Evolutionary conservation across 2,797 vertebrate genomes (phyloP).

Genomic region (Myripristis jacobus): DNA sequence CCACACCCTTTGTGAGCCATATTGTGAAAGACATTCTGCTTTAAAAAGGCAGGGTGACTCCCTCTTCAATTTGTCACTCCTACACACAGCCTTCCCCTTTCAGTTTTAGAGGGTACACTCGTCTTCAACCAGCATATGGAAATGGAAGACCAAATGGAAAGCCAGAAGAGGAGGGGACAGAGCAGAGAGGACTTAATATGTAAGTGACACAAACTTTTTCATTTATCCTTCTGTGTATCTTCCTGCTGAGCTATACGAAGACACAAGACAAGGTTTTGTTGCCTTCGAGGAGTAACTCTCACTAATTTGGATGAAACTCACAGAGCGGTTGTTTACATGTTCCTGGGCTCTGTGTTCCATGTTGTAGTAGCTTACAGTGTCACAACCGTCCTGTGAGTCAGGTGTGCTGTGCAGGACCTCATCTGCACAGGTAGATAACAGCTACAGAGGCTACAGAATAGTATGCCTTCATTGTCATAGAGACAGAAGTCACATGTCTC

Average conservation of each 20-base stretch:
- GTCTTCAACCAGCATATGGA: constrained; percentile 53
- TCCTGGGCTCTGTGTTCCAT: neutral
- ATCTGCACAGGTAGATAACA: constrained; percentile 35
- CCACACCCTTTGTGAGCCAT: constrained; percentile 39
- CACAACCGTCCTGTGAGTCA: neutral
- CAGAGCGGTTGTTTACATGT: constrained; percentile 20
- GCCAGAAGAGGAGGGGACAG: constrained; percentile 73
- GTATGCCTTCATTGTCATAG: constrained; percentile 55
- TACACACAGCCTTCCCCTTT: constrained; percentile 19
- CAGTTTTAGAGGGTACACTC: neutral
- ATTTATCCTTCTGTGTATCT: neutral
- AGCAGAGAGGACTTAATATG: constrained; percentile 82
- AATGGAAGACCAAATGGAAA: constrained; percentile 76
- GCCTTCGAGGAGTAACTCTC: neutral
- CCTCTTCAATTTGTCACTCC: constrained; percentile 16
- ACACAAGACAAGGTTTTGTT: neutral
- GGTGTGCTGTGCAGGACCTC: neutral
- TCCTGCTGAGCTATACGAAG: neutral
- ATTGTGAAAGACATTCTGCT: constrained; percentile 29
- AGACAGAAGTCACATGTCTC: constrained; percentile 61
- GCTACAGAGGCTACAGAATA: constrained; percentile 8
- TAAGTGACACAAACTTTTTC: constrained; percentile 64
- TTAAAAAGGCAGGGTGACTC: constrained; percentile 68
- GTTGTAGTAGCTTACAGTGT: neutral
- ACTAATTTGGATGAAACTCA: neutral